Evolutionary conservation across 1,140 invertebrate genomes (phyloP).

Genomic region (Arctopsyche grandis): DNA sequence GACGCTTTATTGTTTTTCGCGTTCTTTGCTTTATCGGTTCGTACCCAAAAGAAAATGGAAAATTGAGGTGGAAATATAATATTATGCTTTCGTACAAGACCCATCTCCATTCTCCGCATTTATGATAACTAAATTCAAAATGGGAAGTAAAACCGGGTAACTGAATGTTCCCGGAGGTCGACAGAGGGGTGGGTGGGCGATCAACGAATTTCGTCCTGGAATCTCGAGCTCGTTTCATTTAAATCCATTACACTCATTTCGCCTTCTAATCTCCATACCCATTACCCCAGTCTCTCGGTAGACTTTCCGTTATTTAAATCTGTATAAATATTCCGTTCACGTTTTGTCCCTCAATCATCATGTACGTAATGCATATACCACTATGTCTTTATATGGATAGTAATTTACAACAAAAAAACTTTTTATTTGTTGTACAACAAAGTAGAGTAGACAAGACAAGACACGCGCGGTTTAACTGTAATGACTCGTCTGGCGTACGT

Average conservation of each 20-base stretch:
- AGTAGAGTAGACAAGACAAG: too few species aligned
- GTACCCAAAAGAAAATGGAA: not conserved
- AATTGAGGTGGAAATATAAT: conserved; percentile 4
- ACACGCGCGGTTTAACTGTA: not conserved
- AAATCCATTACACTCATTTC: conserved; percentile 22
- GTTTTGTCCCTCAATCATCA: too few species aligned
- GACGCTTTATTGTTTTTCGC: conserved; percentile 13
- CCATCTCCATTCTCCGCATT: not conserved
- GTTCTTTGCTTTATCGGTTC: not conserved
- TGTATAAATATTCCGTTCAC: too few species aligned
- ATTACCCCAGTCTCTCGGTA: not conserved
- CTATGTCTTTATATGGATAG: too few species aligned
- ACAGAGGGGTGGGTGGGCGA: not conserved
- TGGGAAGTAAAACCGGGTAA: conserved; percentile 13
- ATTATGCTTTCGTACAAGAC: not conserved
- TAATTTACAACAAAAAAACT: too few species aligned
- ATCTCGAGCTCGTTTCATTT: conserved; percentile 17
- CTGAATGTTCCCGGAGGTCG: not conserved
- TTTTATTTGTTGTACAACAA: not conserved
- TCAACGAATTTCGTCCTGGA: not conserved
- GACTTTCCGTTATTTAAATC: conserved; percentile 6
- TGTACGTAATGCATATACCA: too few species aligned
- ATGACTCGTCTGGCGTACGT: conserved; percentile 10
- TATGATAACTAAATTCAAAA: conserved; percentile 17
- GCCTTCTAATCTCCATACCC: conserved; percentile 19